Percentiles rank a stretch among this genome's conserved stretches.
These are phyloP conservation scores for Poecilia gillii DNA, from an alignment of 2,797 vertebrate genomes.

Conservation along the genomic window DNA sequence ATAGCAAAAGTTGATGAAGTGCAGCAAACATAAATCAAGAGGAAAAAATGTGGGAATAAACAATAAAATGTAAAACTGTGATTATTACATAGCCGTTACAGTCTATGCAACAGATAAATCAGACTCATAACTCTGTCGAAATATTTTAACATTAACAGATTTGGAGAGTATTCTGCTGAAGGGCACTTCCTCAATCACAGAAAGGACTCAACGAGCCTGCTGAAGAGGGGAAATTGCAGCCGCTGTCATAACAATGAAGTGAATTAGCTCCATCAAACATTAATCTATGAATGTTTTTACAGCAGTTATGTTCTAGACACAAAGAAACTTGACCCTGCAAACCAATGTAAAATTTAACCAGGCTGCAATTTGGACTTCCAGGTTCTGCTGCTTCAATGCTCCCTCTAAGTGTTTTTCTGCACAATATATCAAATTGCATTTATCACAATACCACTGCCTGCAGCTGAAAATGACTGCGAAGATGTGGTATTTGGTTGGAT, in stretches of 20 bases:
- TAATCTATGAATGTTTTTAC: slow-evolving; percentile 1
- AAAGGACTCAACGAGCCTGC: neutral
- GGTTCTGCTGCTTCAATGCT: too few species aligned
- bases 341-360: neutral
- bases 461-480: neutral
- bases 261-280: slow-evolving; percentile 7
- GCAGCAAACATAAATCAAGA: neutral
- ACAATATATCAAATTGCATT: neutral
- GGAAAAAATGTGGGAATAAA: neutral
- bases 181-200: neutral
- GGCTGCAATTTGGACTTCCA: neutral
- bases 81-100: neutral
- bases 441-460: neutral
- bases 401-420: neutral
- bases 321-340: neutral
- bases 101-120: neutral
- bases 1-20: neutral
- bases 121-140: neutral
- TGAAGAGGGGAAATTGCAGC: neutral
- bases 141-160: neutral
- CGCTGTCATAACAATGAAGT: slow-evolving; percentile 1
- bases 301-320: neutral
- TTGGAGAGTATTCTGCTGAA: neutral
- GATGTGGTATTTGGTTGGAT: neutral
- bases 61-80: neutral